A percentile compares a stretch with the other conserved stretches of the same genome.
These are phyloP conservation scores for Folsomia candida DNA, from an alignment of 2,888 invertebrate genomes.

Conservation along the genomic window DNA sequence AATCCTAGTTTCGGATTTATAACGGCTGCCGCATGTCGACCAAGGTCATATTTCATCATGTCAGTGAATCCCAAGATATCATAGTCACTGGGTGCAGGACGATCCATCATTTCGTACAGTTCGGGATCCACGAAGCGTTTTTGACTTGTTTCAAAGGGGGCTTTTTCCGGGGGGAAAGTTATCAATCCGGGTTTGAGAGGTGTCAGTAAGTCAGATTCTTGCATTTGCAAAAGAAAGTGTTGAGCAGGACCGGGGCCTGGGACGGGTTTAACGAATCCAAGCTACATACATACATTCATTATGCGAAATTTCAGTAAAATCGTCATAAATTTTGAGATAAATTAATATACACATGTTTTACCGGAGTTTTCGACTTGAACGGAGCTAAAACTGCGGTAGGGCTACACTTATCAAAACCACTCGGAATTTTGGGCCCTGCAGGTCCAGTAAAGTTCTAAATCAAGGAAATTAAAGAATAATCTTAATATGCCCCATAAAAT, in stretches of 20 bases:
- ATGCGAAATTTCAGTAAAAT: too few species aligned
- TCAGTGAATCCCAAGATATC: constrained; percentile 42
- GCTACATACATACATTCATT: too few species aligned
- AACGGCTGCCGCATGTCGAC: constrained; percentile 31
- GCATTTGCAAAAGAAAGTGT: too few species aligned
- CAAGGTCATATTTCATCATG: constrained; percentile 17
- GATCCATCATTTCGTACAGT: constrained; percentile 16
- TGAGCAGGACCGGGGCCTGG: background rate
- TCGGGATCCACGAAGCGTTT: constrained; percentile 34
- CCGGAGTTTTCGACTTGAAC: constrained; percentile 40
- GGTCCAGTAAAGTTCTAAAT: constrained; percentile 18
- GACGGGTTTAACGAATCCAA: too few species aligned
- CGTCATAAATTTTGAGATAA: too few species aligned
- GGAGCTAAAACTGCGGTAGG: constrained; percentile 42
- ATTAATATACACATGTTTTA: too few species aligned
- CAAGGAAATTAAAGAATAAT: background rate
- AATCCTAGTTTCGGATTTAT: constrained; percentile 46
- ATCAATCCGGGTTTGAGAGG: constrained; percentile 24
- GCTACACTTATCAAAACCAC: constrained; percentile 24
- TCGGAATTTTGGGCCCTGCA: constrained; percentile 16
- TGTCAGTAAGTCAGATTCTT: constrained; percentile 25
- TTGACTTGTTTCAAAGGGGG: constrained; percentile 32
- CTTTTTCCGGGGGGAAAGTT: constrained; percentile 30
- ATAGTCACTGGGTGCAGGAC: constrained; percentile 36
- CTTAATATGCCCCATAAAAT: background rate